Evolutionary conservation across 2,888 invertebrate species (phyloP), one percentile per base, ranked within the genome.

Genomic region (Thyatira batis): DNA sequence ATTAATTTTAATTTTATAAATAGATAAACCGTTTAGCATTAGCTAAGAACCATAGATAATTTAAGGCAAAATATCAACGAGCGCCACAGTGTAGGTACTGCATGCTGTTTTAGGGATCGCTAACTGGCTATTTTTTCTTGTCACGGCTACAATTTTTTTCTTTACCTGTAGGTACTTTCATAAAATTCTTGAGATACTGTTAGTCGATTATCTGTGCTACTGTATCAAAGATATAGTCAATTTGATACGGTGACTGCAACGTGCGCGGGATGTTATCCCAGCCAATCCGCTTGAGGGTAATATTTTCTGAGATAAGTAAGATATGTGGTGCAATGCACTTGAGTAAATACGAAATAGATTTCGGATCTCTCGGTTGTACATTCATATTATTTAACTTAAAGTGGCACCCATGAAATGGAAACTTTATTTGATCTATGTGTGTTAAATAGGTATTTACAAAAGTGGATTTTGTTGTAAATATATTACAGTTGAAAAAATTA

Each of bases 281-380:
- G 45, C 51, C 49, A 57, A 63, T 56, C 54, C 63, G 55, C 70
- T 39, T 49, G 46, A 65, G 67, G 49, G 62, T 57, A 62, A 72
- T 72, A 72, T 69, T 64, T 72, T 60, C 55, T 51, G 51, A 62
- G 71, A 65, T 73, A 72, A 70, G 69, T 56, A 67, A 70, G 69
- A 71, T 64, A 63, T 67, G 65, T 73, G 67, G 68, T 53, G 62
- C 62, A 61, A 63, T 67, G 71, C 71, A 71, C 63, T 65, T 72
- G 61, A 60, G 61, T 58, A 71, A 69, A 72, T 64, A 60, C 58
- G 55, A 60, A 57, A 69, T 64, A 52, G 61, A 64, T 64, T 63
- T 61, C 54, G 44, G 28, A 33, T 10, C 30, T 23, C 65, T 60
- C 60, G 39, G 13, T 39, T 39, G 39, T 8, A 4, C 39, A 39